Percentiles rank a stretch among this genome's conserved stretches.
These are phyloP conservation scores for Candoia aspera DNA, from an alignment of 2,113 vertebrate species.

Conservation along the genomic window DNA sequence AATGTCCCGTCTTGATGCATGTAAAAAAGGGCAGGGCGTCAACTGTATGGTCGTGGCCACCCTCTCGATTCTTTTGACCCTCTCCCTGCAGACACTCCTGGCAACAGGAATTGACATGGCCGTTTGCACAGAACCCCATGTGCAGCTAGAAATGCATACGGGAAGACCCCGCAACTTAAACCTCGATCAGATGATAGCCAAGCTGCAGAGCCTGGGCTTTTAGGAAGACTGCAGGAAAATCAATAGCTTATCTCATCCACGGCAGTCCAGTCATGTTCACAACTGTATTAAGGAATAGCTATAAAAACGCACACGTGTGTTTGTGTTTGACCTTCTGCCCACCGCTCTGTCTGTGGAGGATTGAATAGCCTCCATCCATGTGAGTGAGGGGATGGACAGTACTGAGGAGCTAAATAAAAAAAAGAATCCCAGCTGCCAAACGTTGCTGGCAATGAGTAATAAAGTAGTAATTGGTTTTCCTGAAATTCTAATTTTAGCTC, in stretches of 20 bases:
- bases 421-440: neutral
- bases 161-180: neutral
- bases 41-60: neutral
- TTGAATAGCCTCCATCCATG: neutral
- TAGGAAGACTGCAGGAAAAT: neutral
- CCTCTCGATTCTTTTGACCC: neutral
- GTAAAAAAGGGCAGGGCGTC: neutral
- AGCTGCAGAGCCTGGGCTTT: neutral
- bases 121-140: no score
- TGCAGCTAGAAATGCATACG: neutral
- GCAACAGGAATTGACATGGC: neutral
- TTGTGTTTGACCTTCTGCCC: neutral
- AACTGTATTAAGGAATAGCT: neutral
- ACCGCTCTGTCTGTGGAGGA: no score
- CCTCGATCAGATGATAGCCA: neutral
- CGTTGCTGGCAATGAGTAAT: neutral
- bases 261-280: neutral
- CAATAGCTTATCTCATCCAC: neutral
- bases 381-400: neutral
- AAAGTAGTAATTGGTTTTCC: neutral
- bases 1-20: neutral
- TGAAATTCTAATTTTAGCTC: neutral
- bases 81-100: neutral
- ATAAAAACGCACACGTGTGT: neutral
- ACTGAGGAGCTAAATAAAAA: neutral